Evolutionary conservation across 35 echinoderm and acorn worm species (phyloP), one percentile per base, ranked within the genome.

Genomic region (Strongylocentrotus purpuratus): DNA sequence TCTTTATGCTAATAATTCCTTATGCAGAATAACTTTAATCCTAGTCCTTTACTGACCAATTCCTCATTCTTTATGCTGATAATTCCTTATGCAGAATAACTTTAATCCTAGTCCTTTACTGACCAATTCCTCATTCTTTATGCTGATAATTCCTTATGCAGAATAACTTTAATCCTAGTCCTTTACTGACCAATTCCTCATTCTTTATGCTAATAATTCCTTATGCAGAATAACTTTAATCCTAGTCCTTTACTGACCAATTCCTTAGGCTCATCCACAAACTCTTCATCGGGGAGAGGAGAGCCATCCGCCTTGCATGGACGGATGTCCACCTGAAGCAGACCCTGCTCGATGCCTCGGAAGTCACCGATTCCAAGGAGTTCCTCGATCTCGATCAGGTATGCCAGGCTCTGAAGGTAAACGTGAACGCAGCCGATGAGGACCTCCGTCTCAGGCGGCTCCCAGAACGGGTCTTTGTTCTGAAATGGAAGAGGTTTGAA

Each of bases 401-500:
- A 99, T 11, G 85, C 96, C 4, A 99, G 94, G 65, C 96, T 97
- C 61, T 99, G 98, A 6, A 99, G 96, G 92, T 97, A 99, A 33
- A 99, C 94, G 33, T 99, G 98, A 18, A 97, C 97, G 94, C 96
- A 96, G 41, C 98, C 98, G 32, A 98, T 95, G 10, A 98, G 86
- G 3, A 98, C 96, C 94, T 99, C 97, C 20, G 98, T 97, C 32
- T 99, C 98, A 22, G 97, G 96, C 3, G 97, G 98, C 95, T 99
- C 97, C 98, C 98, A 99, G 78, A 99, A 99, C 65, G 98, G 98
- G 95, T 99, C 98, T 70, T 95, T 97, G 86, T 99, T 96, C 98
- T 99, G 90, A 18, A 93, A 93, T 10, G 14, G 52, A 94, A 9
- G 18, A 41, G 22, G 2, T 70, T 70, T 20, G 61, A 70, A 28